Conservation (phyloP, 2,797 vertebrate genomes). For the Galagoides demidoff region DNA sequence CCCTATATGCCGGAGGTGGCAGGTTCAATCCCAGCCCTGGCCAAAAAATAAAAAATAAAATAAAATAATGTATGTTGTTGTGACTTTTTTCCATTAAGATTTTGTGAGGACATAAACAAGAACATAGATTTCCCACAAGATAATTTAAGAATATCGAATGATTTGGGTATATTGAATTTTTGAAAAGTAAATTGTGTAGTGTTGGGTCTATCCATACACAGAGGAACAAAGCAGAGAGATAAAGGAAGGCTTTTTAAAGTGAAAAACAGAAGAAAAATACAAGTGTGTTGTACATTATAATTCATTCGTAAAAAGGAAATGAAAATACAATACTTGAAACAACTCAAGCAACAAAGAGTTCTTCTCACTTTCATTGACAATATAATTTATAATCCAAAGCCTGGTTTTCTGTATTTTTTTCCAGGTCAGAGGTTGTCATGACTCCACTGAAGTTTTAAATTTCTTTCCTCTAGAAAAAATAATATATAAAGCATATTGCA, state of each 20-base stretch:
- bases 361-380: conserved; percentile 73
- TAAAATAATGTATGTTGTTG: neutral
- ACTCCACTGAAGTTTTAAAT: conserved; percentile 70
- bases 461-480: conserved; percentile 73
- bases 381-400: conserved; percentile 79
- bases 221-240: conserved; percentile 63
- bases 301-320: conserved; percentile 70
- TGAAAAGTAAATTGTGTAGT: conserved; percentile 56
- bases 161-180: conserved; percentile 8
- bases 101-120: neutral
- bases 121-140: conserved; percentile 7
- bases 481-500: conserved; percentile 41
- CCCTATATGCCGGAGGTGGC: no score
- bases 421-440: conserved; percentile 64
- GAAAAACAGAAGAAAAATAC: conserved; percentile 68
- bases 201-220: conserved; percentile 37
- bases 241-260: conserved; percentile 48
- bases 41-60: no score
- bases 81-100: neutral
- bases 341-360: conserved; percentile 66
- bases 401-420: conserved; percentile 64
- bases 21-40: no score
- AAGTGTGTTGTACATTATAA: conserved; percentile 68
- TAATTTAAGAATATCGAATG: conserved; percentile 54
- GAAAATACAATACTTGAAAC: conserved; percentile 73